Conservation (phyloP, 2,797 vertebrate genomes). For the Mallotus villosus region DNA sequence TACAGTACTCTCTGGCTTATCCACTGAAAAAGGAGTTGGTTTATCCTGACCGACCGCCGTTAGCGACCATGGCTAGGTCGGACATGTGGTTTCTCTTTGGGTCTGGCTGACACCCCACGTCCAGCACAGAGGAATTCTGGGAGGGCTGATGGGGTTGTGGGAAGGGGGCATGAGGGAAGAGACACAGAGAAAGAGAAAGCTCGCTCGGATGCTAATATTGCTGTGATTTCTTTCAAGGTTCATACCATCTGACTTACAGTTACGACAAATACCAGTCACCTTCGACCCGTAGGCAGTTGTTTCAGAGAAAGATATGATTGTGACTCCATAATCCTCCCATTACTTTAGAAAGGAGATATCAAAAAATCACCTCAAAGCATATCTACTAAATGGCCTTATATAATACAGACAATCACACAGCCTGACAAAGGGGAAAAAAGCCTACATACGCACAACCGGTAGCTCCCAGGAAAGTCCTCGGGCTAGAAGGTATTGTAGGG, state of each 20-base stretch:
- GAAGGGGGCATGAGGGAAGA: constrained; percentile 8
- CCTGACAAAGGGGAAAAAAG: constrained; percentile 1
- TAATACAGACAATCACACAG: constrained; percentile 11
- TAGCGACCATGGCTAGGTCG: constrained; percentile 39
- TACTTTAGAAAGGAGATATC: too few species aligned
- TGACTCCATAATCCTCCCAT: too few species aligned
- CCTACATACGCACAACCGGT: too few species aligned
- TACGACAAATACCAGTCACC: too few species aligned
- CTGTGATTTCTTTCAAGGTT: too few species aligned
- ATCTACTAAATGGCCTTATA: too few species aligned
- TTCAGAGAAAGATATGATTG: too few species aligned
- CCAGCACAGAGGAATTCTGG: constrained; percentile 33
- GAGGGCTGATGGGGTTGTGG: constrained; percentile 17
- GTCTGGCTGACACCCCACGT: constrained; percentile 38
- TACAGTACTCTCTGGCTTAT: constrained; percentile 39
- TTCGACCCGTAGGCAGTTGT: too few species aligned
- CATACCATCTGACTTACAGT: too few species aligned
- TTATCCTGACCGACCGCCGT: constrained; percentile 41
- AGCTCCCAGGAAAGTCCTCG: too few species aligned
- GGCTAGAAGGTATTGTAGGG: too few species aligned
- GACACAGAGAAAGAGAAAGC: background rate
- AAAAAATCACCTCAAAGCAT: too few species aligned
- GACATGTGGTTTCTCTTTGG: constrained; percentile 38
- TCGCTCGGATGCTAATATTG: background rate
- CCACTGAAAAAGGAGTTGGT: constrained; percentile 31